phyloP scores from a whole-genome alignment of 2,113 vertebrate species.

The Channa maculata region DNA sequence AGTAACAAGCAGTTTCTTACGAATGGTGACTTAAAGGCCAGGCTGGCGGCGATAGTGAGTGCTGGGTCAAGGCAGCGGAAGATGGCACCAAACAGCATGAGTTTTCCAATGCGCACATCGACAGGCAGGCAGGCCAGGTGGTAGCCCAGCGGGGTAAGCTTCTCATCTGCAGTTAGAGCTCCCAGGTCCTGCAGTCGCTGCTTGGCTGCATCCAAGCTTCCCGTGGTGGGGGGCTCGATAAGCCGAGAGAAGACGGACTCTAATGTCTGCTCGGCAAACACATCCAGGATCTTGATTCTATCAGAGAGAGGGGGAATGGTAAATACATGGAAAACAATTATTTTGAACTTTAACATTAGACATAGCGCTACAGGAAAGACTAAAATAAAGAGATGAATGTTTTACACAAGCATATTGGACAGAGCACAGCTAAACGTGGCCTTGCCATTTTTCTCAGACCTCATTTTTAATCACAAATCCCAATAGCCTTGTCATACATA shows the following conservation, averaged over 20 bases:
- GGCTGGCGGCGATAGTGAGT: slow-evolving; percentile 95
- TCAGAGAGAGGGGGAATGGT: background rate
- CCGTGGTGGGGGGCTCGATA: slow-evolving; percentile 89
- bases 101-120: slow-evolving; percentile 96
- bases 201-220: slow-evolving; percentile 89
- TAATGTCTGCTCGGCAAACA: slow-evolving; percentile 88
- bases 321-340: background rate
- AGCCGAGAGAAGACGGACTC: slow-evolving; percentile 91
- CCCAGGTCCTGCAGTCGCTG: slow-evolving; percentile 91
- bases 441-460: background rate
- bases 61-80: slow-evolving; percentile 97
- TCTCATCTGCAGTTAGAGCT: slow-evolving; percentile 90
- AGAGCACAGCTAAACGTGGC: background rate
- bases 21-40: slow-evolving; percentile 97
- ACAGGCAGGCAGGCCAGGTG: slow-evolving; percentile 97
- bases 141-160: slow-evolving; percentile 94
- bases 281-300: slow-evolving; percentile 96
- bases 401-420: background rate
- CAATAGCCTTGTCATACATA: background rate
- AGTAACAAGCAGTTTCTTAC: slow-evolving; percentile 81
- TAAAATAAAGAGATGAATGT: background rate
- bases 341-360: background rate
- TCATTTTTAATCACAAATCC: background rate
- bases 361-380: background rate
- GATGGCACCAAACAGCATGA: slow-evolving; percentile 97